A percentile compares a stretch with the other conserved stretches of the same genome.
Conservation (phyloP, 1,140 invertebrate species). For the Diprion similis region DNA sequence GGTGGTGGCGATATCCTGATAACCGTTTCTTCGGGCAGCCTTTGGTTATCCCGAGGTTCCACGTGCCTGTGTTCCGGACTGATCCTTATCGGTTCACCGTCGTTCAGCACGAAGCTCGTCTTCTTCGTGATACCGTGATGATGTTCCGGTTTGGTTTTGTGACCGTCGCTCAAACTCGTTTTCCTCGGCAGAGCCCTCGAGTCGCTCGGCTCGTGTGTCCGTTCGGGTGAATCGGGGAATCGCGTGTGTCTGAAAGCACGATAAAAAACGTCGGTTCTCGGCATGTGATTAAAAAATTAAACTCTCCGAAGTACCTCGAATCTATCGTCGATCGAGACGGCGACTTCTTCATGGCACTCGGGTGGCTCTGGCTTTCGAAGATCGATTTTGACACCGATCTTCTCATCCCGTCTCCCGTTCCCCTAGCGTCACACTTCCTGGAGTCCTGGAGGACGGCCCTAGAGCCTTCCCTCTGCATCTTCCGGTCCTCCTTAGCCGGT, state of each 20-base stretch:
- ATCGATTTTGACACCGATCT: conserved; percentile 26
- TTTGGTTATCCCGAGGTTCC: background rate
- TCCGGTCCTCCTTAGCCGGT: conserved; percentile 30
- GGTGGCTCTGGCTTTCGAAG: conserved; percentile 23
- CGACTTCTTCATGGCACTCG: conserved; percentile 32
- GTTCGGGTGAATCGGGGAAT: conserved; percentile 30
- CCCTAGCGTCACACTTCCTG: conserved; percentile 31
- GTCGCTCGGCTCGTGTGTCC: conserved; percentile 18
- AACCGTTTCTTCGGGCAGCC: conserved; percentile 5
- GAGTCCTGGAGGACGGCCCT: conserved; percentile 30
- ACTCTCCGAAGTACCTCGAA: conserved; percentile 29
- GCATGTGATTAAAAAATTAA: background rate
- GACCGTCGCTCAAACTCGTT: conserved; percentile 33
- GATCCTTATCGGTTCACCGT: conserved; percentile 19
- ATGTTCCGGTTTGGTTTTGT: conserved; percentile 24
- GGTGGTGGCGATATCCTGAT: conserved; percentile 28
- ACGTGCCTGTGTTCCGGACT: background rate
- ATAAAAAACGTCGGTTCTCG: background rate
- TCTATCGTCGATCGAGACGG: conserved; percentile 38
- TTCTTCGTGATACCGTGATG: conserved; percentile 25
- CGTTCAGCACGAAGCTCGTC: conserved; percentile 38
- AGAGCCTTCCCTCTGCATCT: conserved; percentile 34
- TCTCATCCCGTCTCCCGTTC: conserved; percentile 25
- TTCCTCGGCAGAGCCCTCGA: conserved; percentile 20
- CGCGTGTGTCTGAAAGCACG: conserved; percentile 32